These are phyloP conservation scores for Zelostemma sp. DNA, from an alignment of 1,140 invertebrate species.

Conservation along the genomic window DNA sequence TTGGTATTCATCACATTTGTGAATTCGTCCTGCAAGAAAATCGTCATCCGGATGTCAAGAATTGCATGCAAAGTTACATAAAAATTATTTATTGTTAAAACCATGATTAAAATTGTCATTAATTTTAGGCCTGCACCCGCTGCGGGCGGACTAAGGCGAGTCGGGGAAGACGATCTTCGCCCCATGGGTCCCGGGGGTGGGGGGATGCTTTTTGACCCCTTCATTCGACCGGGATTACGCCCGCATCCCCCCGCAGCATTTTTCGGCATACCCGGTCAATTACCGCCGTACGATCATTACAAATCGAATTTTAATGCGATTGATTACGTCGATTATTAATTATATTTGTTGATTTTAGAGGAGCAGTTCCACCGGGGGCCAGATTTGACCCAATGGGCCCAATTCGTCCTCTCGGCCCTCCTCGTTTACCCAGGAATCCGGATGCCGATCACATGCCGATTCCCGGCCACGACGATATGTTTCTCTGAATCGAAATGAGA, in stretches of 20 bases:
- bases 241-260: conserved; percentile 52
- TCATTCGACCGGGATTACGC: conserved; percentile 37
- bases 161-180: conserved; percentile 81
- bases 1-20: conserved; percentile 12
- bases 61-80: too few relatives aligned
- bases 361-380: conserved; percentile 80
- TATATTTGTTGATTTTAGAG: conserved; percentile 69
- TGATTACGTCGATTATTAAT: neutral
- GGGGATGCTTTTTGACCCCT: conserved; percentile 84
- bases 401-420: conserved; percentile 61
- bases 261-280: conserved; percentile 71
- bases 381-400: conserved; percentile 87
- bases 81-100: conserved; percentile 5
- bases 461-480: conserved; percentile 83
- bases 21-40: too few relatives aligned
- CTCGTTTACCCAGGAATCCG: conserved; percentile 60
- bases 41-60: too few relatives aligned
- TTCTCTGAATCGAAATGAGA: too few relatives aligned
- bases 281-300: conserved; percentile 69
- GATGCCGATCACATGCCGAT: conserved; percentile 82
- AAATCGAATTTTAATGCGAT: neutral
- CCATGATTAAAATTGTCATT: neutral
- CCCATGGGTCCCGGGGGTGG: conserved; percentile 73
- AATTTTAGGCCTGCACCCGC: neutral
- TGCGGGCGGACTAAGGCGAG: conserved; percentile 55